phyloP scores from a whole-genome alignment of 2,888 invertebrate species.

The Noctua pronuba region DNA sequence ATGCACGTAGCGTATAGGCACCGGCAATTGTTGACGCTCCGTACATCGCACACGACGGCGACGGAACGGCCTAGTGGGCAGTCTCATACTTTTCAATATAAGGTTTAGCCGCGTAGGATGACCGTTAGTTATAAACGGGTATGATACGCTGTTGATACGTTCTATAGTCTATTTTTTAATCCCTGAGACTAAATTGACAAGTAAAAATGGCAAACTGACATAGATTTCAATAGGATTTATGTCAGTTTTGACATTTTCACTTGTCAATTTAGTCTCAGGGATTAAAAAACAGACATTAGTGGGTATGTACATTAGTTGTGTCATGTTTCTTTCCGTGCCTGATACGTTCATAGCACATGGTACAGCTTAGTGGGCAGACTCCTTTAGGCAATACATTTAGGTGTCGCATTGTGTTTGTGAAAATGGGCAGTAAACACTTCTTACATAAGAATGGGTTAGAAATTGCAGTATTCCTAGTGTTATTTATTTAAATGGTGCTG shows the following conservation, averaged over 20 bases:
- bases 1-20: neutral
- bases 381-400: neutral
- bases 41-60: neutral
- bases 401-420: neutral
- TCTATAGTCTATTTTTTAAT: too few species aligned
- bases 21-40: neutral
- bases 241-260: too few species aligned
- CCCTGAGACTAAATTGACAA: too few species aligned
- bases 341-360: neutral
- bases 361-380: neutral
- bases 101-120: neutral
- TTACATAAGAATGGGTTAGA: neutral
- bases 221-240: too few species aligned
- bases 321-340: neutral
- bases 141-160: neutral
- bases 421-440: neutral
- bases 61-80: neutral
- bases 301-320: too few species aligned
- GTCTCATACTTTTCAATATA: neutral
- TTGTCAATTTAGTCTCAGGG: too few species aligned
- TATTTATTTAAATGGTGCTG: neutral
- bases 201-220: too few species aligned
- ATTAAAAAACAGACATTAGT: too few species aligned
- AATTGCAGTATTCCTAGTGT: neutral
- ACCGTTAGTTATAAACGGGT: neutral